These are phyloP conservation scores for Lepidocyrtinus sp. DNA, from an alignment of 2,888 invertebrate genomes.

Conservation along the genomic window DNA sequence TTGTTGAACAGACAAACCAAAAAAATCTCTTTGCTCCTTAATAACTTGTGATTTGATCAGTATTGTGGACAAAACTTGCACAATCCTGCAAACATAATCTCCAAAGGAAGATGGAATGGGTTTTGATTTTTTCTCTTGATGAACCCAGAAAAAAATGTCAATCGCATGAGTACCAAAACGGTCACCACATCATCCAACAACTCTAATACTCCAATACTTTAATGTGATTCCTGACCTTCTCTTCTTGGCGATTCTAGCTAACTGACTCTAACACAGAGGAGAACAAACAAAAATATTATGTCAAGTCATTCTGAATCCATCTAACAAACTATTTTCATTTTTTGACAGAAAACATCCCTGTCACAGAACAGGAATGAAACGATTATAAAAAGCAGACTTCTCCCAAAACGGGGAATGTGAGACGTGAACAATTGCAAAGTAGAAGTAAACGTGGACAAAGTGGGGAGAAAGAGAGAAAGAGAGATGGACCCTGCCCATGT, in stretches of 20 bases:
- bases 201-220: not conserved
- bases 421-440: not conserved
- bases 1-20: not conserved
- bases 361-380: not conserved
- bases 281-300: conserved; percentile 40
- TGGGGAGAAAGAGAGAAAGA: not conserved
- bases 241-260: not conserved
- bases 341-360: not conserved
- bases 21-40: too few relatives aligned
- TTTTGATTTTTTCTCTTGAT: not conserved
- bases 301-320: conserved; percentile 55
- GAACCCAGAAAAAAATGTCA: conserved; percentile 44
- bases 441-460: not conserved
- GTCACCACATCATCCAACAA: not conserved
- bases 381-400: not conserved
- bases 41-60: not conserved
- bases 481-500: conserved; percentile 3
- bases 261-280: not conserved
- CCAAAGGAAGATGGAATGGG: not conserved
- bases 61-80: conserved; percentile 1
- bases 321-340: conserved; percentile 17
- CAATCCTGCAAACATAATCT: not conserved
- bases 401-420: not conserved
- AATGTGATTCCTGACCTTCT: conserved; percentile 8
- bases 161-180: conserved; percentile 21